These are phyloP conservation scores for Zaprionus ornatus DNA, from an alignment of 1,140 invertebrate genomes.

Conservation along the genomic window DNA sequence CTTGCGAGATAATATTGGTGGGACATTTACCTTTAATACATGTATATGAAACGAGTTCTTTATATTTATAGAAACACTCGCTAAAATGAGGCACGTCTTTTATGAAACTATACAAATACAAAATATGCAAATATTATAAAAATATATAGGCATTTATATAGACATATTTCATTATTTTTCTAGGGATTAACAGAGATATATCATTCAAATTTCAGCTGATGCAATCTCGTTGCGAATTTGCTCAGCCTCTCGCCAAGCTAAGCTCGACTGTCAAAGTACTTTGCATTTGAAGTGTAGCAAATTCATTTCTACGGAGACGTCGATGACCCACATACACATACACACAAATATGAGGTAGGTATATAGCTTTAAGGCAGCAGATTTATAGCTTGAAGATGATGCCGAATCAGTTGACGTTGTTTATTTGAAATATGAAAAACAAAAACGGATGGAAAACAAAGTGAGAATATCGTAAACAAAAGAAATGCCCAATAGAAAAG, in stretches of 20 bases:
- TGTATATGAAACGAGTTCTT: neutral
- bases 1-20: neutral
- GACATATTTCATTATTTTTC: neutral
- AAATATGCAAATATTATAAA: neutral
- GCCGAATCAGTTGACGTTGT: slow-evolving; percentile 70
- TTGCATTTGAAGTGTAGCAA: slow-evolving; percentile 8
- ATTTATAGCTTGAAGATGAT: slow-evolving; percentile 28
- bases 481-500: slow-evolving; percentile 10
- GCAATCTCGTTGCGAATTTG: neutral
- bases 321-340: slow-evolving; percentile 67
- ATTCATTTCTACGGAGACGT: slow-evolving; percentile 28
- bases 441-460: slow-evolving; percentile 21
- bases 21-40: neutral
- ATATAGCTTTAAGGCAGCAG: neutral
- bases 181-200: neutral
- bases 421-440: slow-evolving; percentile 68
- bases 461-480: slow-evolving; percentile 44
- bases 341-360: neutral
- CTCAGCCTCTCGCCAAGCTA: neutral
- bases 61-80: neutral
- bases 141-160: neutral
- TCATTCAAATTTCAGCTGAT: neutral
- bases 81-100: neutral
- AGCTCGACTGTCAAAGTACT: neutral
- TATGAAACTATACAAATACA: neutral